Conservation (phyloP, 2,113 vertebrate species). For the Willisornis vidua region DNA sequence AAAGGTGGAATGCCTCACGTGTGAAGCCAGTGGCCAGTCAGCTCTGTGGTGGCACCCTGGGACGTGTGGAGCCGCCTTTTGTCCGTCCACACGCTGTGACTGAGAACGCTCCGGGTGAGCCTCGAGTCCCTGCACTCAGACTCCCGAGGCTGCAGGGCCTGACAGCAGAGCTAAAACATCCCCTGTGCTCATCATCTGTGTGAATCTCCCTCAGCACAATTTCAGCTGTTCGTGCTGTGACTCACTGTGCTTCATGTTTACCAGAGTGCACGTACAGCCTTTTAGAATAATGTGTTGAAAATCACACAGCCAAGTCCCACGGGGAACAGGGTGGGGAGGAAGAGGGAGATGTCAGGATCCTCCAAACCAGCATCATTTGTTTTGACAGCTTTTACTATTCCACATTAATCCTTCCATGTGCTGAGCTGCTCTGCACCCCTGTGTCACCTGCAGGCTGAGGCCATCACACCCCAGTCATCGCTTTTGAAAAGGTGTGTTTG, state of each 20-base stretch:
- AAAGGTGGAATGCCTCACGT: fast-evolving
- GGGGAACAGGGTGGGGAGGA: constrained; percentile 48
- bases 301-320: background rate
- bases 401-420: background rate
- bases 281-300: constrained; percentile 14
- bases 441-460: background rate
- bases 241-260: constrained; percentile 12
- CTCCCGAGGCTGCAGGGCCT: background rate
- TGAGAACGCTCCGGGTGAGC: background rate
- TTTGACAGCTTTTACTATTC: constrained; percentile 53
- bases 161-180: background rate
- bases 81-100: fast-evolving
- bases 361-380: constrained; percentile 18
- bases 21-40: background rate
- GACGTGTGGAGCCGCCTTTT: fast-evolving
- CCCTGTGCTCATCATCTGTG: background rate
- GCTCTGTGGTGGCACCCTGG: background rate
- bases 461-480: background rate
- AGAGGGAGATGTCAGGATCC: constrained; percentile 45
- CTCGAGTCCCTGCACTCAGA: background rate
- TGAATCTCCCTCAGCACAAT: background rate
- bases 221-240: background rate
- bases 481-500: background rate
- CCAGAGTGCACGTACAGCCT: background rate
- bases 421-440: background rate